These are phyloP conservation scores for Burhinus bistriatus DNA, from an alignment of 2,113 vertebrate species.

Conservation along the genomic window DNA sequence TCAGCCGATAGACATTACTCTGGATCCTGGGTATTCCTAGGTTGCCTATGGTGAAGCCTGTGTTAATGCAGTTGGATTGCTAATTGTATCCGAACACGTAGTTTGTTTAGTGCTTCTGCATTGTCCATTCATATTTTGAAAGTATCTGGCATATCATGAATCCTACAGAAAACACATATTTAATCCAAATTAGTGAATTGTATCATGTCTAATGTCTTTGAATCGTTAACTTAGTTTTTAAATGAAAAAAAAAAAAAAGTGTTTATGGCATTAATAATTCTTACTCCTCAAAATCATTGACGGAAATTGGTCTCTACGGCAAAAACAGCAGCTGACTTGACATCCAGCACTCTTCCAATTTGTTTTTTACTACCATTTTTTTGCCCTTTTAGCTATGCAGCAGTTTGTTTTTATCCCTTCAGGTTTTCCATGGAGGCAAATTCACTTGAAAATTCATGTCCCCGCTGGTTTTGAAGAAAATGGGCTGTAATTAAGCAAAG, in stretches of 20 bases:
- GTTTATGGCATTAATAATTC: background rate
- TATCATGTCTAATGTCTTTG: background rate
- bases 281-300: background rate
- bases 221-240: background rate
- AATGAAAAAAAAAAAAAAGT: background rate
- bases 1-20: background rate
- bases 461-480: constrained; percentile 30
- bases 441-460: background rate
- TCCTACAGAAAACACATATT: background rate
- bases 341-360: background rate
- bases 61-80: background rate
- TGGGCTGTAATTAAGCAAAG: constrained; percentile 34
- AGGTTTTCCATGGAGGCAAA: background rate
- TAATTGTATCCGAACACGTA: background rate
- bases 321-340: background rate
- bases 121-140: background rate
- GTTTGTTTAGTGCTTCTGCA: background rate
- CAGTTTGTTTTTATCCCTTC: background rate
- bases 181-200: background rate
- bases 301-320: background rate
- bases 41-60: background rate
- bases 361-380: background rate
- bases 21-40: background rate
- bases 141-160: background rate
- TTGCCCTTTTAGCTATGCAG: background rate